Conservation (phyloP, 1,140 invertebrate genomes). For the Drosophila miranda region DNA sequence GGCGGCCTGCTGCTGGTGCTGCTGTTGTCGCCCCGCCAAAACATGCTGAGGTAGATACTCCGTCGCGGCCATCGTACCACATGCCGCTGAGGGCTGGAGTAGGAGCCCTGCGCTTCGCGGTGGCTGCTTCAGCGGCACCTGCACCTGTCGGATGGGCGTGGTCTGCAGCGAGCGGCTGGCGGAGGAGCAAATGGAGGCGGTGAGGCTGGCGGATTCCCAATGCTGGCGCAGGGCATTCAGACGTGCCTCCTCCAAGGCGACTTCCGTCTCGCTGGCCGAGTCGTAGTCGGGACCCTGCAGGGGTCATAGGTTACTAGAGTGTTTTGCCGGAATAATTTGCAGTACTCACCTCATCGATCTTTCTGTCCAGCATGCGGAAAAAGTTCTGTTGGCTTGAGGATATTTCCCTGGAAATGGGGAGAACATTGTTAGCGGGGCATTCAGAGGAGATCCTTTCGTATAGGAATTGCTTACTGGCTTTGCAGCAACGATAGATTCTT, state of each 20-base stretch:
- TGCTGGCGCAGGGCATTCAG: constrained; percentile 85
- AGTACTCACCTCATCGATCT: constrained; percentile 91
- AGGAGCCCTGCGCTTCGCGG: constrained; percentile 35
- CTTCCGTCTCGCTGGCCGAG: constrained; percentile 86
- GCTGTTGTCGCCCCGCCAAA: constrained; percentile 64
- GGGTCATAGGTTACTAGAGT: constrained; percentile 19
- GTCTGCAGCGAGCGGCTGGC: constrained; percentile 81
- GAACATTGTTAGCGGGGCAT: constrained; percentile 6
- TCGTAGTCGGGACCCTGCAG: constrained; percentile 89
- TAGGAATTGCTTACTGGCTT: constrained; percentile 75
- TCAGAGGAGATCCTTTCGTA: not conserved
- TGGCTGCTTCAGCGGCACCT: constrained; percentile 54
- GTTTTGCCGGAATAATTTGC: too few species aligned
- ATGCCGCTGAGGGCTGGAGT: constrained; percentile 51
- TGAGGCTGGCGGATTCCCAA: constrained; percentile 85
- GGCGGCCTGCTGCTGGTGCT: constrained; percentile 44
- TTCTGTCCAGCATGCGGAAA: constrained; percentile 95
- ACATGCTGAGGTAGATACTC: constrained; percentile 79
- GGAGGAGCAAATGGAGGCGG: constrained; percentile 82
- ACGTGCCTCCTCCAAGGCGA: constrained; percentile 84
- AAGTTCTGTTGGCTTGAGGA: constrained; percentile 94
- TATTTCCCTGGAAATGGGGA: constrained; percentile 88
- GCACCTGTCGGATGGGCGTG: constrained; percentile 76
- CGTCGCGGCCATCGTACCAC: constrained; percentile 45
- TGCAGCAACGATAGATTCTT: constrained; percentile 81